Conservation (phyloP, 1,140 invertebrate species). For the Coptotermes formosanus region DNA sequence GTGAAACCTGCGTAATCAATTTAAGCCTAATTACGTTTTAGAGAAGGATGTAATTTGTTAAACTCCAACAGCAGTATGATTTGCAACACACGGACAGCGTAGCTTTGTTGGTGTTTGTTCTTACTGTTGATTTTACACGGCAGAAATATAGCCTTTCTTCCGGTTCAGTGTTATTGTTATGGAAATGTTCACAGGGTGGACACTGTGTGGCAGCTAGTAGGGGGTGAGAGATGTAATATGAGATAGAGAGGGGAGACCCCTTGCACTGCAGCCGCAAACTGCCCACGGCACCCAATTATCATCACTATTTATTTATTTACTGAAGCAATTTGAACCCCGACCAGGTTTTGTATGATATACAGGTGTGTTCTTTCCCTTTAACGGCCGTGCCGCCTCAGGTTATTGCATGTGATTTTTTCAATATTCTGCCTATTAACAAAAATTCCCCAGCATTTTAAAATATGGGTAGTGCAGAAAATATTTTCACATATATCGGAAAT, state of each 20-base stretch:
- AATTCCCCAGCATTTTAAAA: constrained; percentile 13
- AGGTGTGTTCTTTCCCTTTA: not conserved
- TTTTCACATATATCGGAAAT: not conserved
- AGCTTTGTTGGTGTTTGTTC: not conserved
- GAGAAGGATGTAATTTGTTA: too few species aligned
- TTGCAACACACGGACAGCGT: too few species aligned
- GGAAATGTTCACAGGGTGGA: not conserved
- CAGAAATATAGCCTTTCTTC: constrained; percentile 1
- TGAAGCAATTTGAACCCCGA: constrained; percentile 23
- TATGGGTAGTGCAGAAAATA: not conserved
- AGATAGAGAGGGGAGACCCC: too few species aligned
- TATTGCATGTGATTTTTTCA: constrained; percentile 15
- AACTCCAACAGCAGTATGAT: too few species aligned
- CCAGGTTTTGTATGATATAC: constrained; percentile 10
- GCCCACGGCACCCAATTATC: constrained; percentile 23
- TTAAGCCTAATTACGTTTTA: too few species aligned
- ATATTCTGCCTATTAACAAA: not conserved
- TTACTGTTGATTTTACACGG: not conserved
- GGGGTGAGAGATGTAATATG: too few species aligned
- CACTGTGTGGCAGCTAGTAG: not conserved
- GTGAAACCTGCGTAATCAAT: too few species aligned
- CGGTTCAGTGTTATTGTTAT: not conserved
- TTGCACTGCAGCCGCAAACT: not conserved
- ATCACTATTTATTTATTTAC: constrained; percentile 30
- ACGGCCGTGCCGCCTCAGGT: not conserved